Evolutionary conservation across 2,888 invertebrate species (phyloP).

Genomic region (Ectropis crepuscularia): DNA sequence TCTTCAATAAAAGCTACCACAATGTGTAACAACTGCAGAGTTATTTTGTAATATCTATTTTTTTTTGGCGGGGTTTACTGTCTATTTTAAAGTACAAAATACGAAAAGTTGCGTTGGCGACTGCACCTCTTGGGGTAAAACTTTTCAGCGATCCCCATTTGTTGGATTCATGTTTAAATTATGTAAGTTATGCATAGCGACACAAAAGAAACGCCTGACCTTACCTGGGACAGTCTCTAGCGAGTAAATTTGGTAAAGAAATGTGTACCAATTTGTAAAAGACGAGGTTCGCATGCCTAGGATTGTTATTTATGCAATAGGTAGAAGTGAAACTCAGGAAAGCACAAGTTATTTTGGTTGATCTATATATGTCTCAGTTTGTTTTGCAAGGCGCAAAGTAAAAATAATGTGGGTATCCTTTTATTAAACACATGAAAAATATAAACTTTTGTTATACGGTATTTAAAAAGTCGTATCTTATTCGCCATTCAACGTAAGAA

Average conservation of each 20-base stretch:
- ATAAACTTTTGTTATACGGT: no score
- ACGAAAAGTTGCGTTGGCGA: constrained; percentile 18
- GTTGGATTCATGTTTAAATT: constrained; percentile 21
- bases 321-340: constrained; percentile 10
- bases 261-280: constrained; percentile 37
- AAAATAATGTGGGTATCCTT: neutral
- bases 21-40: no score
- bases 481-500: no score
- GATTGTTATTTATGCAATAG: constrained; percentile 37
- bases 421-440: no score
- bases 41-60: no score
- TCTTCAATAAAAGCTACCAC: no score
- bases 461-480: no score
- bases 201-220: constrained; percentile 28
- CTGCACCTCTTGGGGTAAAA: constrained; percentile 11
- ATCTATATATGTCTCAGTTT: no score
- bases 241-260: constrained; percentile 30
- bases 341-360: constrained; percentile 5
- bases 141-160: constrained; percentile 27
- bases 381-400: no score
- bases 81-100: no score
- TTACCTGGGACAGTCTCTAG: constrained; percentile 25
- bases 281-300: constrained; percentile 22
- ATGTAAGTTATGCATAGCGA: constrained; percentile 28
- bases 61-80: no score